These are phyloP conservation scores for Drosophila auraria DNA, from an alignment of 1,140 invertebrate genomes.

Conservation along the genomic window DNA sequence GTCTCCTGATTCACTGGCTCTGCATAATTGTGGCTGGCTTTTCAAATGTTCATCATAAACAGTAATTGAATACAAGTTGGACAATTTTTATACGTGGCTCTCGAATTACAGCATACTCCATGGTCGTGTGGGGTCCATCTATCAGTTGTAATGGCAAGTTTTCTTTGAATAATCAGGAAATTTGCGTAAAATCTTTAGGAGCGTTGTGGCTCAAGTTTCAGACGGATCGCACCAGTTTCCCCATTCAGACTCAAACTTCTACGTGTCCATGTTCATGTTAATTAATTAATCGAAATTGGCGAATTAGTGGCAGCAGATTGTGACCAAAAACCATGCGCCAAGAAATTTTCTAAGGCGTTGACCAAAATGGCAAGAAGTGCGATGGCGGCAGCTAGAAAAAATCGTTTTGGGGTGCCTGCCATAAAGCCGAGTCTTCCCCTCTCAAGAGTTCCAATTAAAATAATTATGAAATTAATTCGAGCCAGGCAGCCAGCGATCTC, in stretches of 20 bases:
- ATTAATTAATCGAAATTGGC: slow-evolving; percentile 77
- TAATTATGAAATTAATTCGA: slow-evolving; percentile 77
- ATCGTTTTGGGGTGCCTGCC: slow-evolving; percentile 1
- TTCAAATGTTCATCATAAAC: slow-evolving; percentile 45
- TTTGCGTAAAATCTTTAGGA: slow-evolving; percentile 54
- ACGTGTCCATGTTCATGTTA: slow-evolving; percentile 50
- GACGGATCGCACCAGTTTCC: slow-evolving; percentile 31
- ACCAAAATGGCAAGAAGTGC: slow-evolving; percentile 11
- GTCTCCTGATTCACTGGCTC: slow-evolving; percentile 57
- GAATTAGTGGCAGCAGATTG: slow-evolving; percentile 59
- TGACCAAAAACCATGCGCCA: slow-evolving; percentile 31
- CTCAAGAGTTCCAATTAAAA: slow-evolving; percentile 59
- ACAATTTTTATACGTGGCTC: slow-evolving; percentile 51
- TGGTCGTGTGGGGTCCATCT: slow-evolving; percentile 47
- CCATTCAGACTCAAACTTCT: slow-evolving; percentile 19
- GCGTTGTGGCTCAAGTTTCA: slow-evolving; percentile 26
- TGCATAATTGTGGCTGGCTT: slow-evolving; percentile 68
- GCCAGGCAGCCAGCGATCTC: slow-evolving; percentile 31
- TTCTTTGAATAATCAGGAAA: slow-evolving; percentile 60
- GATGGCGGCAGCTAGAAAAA: slow-evolving; percentile 6
- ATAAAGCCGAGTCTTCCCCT: slow-evolving; percentile 9
- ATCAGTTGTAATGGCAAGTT: slow-evolving; percentile 44
- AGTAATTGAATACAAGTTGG: slow-evolving; percentile 71
- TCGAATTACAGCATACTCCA: slow-evolving; percentile 33
- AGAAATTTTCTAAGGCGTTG: slow-evolving; percentile 23